Conservation (phyloP, 1,140 invertebrate genomes). For the Diuraphis noxia region DNA sequence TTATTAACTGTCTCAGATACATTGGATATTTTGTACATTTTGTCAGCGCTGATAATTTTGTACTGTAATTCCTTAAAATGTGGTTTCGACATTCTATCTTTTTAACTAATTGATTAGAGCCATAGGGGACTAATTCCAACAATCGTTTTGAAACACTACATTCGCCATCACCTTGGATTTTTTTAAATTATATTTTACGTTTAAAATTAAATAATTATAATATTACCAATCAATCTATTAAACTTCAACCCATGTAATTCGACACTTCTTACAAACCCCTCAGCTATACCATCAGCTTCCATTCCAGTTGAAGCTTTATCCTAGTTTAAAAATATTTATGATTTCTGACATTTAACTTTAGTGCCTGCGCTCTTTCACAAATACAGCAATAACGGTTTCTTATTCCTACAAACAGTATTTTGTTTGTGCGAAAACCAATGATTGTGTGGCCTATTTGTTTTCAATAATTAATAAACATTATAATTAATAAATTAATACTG, state of each 20-base stretch:
- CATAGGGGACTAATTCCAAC: neutral
- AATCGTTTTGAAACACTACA: neutral
- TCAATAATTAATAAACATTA: too few relatives aligned
- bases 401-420: neutral
- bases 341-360: neutral
- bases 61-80: conserved; percentile 1
- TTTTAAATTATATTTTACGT: too few relatives aligned
- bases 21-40: too few relatives aligned
- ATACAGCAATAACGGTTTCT: neutral
- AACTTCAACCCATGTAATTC: neutral
- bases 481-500: too few relatives aligned
- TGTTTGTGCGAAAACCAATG: neutral
- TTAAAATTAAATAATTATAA: neutral
- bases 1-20: neutral
- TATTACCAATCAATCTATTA: neutral
- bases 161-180: neutral
- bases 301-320: neutral
- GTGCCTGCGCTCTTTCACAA: neutral
- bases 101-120: neutral
- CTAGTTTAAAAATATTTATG: neutral
- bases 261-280: neutral
- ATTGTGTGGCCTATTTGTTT: neutral
- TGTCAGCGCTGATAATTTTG: too few relatives aligned
- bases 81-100: conserved; percentile 25
- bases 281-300: neutral